Base-by-base conservation (phyloP, 2,113 vertebrate genomes). In the Brienomyrus longianalis region DNA sequence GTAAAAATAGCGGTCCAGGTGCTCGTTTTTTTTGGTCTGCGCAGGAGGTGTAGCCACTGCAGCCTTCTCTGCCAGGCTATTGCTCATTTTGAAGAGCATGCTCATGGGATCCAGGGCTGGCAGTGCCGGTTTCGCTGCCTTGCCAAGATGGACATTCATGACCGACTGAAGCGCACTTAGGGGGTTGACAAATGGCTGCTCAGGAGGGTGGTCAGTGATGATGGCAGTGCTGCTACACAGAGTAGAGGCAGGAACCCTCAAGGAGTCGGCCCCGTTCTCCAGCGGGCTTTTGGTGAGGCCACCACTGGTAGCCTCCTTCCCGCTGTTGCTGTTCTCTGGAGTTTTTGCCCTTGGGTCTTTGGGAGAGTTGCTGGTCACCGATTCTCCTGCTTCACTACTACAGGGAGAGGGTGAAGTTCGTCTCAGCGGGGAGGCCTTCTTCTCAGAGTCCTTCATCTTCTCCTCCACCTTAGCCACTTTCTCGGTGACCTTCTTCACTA, bases 21-120 rank as follows among this genome's bases (percentile, higher is more conserved):
- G 98, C 92, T 99, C 98, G 1, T 94, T 86, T 93, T 98, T 99
- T 96, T 98, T 98, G 97, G 97, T 95, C 93, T 96, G 98, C 43
- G 97, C 94, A 91, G 97, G 97, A 43, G 98, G 97, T 39, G 98
- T 96, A 19, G 98, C 98, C 93, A 99, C 97, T 0, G 98, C 98
- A 0, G 98, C 98, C 95, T 99, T 99, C 93, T 99, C 98, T 0
- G 98, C 98, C 94, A 99, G 94, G 94, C 97, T 99, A 93, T 99
- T 99, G 96, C 98, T 99, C 98, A 99, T 99, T 96, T 99, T 99
- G 94, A 99, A 99, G 83, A 99, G 96, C 98, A 99, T 99, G 93
- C 98, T 99, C 98, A 99, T 99, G 88, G 98, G 98, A 94, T 99
- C 98, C 19, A 99, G 96, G 51, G 98, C 96, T 0, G 98, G 98